These are phyloP conservation scores for Aptenodytes forsteri DNA, from an alignment of 2,113 vertebrate genomes.

Conservation along the genomic window DNA sequence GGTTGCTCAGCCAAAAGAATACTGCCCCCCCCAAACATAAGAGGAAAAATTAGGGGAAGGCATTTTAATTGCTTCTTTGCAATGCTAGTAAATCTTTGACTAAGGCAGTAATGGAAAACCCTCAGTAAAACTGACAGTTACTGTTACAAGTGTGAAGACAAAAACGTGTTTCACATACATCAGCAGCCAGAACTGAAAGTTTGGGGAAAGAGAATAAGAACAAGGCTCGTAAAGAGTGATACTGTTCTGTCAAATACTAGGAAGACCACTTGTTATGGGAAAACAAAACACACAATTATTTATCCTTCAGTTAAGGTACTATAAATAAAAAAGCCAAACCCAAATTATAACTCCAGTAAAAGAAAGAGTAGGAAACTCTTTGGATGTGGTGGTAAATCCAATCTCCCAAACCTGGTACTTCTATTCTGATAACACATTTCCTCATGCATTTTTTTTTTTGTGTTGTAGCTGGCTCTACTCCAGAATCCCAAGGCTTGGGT, in stretches of 20 bases:
- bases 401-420: not conserved
- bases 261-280: not conserved
- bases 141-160: not conserved
- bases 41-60: not conserved
- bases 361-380: not conserved
- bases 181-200: not conserved
- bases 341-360: not conserved
- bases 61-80: not conserved
- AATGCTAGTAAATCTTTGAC: not conserved
- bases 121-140: not conserved
- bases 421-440: not conserved
- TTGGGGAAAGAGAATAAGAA: not conserved
- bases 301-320: not conserved
- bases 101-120: not conserved
- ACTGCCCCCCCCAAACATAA: not conserved
- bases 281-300: not conserved
- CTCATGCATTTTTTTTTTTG: not conserved
- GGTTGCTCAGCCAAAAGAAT: not conserved
- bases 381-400: not conserved
- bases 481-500: not conserved
- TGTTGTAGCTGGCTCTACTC: not conserved
- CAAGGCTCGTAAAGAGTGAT: not conserved
- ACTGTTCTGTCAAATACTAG: not conserved
- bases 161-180: not conserved
- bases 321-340: not conserved